phyloP scores from a whole-genome alignment of 2,113 vertebrate genomes.

The Tragelaphus imberbis region DNA sequence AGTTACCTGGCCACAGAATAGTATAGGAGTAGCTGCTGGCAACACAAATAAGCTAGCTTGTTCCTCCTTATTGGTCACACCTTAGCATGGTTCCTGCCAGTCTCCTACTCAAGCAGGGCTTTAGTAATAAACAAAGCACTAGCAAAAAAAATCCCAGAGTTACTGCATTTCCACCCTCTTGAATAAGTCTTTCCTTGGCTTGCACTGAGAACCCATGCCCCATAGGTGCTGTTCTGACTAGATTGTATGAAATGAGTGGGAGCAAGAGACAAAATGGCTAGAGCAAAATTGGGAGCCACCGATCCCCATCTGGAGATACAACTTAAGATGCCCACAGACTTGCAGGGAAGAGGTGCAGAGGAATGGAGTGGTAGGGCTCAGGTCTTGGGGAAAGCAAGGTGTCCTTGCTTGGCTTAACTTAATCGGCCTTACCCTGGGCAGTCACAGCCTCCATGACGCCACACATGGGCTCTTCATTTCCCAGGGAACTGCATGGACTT shows the following conservation, averaged over 20 bases:
- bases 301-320: conserved; percentile 61
- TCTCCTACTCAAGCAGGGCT: neutral
- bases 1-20: neutral
- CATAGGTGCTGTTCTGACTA: conserved; percentile 34
- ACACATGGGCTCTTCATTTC: conserved; percentile 93
- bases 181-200: neutral
- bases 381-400: neutral
- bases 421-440: conserved; percentile 95
- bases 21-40: neutral
- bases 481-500: conserved; percentile 97
- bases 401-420: conserved; percentile 80
- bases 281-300: conserved; percentile 1
- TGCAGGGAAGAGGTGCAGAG: conserved; percentile 54
- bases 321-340: conserved; percentile 54
- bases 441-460: conserved; percentile 97
- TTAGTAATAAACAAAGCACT: conserved; percentile 21
- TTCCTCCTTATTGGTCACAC: neutral
- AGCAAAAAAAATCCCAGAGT: neutral
- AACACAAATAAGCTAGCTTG: neutral
- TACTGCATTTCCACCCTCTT: neutral
- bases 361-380: neutral
- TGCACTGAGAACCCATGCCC: neutral
- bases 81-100: neutral
- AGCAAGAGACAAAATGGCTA: conserved; percentile 29
- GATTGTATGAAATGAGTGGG: conserved; percentile 31